A percentile compares a stretch with the other conserved stretches of the same genome.
phyloP scores from a whole-genome alignment of 2,888 invertebrate genomes.

The Atethmia centrago region DNA sequence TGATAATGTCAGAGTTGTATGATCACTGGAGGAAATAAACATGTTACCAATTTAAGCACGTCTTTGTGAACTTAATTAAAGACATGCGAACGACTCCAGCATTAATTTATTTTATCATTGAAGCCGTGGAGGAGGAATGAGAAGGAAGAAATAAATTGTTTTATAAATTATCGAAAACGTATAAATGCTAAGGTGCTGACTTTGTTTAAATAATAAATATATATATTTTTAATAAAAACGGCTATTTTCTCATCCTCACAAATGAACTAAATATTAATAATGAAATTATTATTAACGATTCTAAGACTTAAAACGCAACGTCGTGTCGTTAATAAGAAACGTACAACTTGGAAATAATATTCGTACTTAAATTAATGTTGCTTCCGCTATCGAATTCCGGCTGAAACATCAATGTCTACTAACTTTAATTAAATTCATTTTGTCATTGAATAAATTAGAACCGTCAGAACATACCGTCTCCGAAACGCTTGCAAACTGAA shows the following conservation, averaged over 20 bases:
- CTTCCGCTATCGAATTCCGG: conserved; percentile 67
- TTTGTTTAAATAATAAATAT: conserved; percentile 9
- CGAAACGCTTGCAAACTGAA: conserved; percentile 73
- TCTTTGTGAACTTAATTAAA: conserved; percentile 42
- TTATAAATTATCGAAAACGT: not conserved
- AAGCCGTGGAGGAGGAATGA: not conserved
- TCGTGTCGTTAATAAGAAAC: conserved; percentile 48
- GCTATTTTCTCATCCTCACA: not conserved
- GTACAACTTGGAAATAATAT: conserved; percentile 42
- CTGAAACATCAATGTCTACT: conserved; percentile 72
- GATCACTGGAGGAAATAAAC: conserved; percentile 53
- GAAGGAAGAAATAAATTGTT: not conserved
- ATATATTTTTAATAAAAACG: not conserved
- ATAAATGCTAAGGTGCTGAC: not conserved
- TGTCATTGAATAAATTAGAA: conserved; percentile 74
- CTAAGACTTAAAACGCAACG: conserved; percentile 8
- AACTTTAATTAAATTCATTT: conserved; percentile 80
- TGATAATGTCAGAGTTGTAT: conserved; percentile 53
- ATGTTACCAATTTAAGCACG: conserved; percentile 36
- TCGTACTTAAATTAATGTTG: conserved; percentile 63
- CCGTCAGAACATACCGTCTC: conserved; percentile 50
- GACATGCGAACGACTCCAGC: conserved; percentile 9
- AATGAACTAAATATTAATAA: conserved; percentile 36
- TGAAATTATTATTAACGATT: conserved; percentile 31
- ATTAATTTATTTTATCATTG: conserved; percentile 31